Conservation (phyloP, 2,797 vertebrate species). For the Stomatorhinus walkeri region DNA sequence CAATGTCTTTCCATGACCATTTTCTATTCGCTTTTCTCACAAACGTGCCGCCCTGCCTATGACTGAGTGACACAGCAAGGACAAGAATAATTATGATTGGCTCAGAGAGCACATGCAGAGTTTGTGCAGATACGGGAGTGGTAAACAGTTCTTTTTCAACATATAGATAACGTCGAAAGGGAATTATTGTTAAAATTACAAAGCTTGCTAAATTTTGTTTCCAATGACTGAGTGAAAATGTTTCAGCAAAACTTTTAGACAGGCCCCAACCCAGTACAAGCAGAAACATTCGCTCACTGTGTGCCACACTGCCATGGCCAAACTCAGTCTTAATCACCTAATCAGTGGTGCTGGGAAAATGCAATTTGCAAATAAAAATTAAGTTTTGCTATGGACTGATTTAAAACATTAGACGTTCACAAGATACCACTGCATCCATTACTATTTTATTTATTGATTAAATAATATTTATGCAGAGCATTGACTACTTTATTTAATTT, state of each 20-base stretch:
- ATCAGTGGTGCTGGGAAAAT: background rate
- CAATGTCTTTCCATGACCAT: background rate
- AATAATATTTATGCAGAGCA: background rate
- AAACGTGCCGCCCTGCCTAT: background rate
- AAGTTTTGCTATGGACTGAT: background rate
- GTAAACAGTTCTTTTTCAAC: background rate
- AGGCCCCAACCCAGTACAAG: background rate
- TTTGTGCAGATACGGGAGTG: background rate
- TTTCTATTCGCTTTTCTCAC: background rate
- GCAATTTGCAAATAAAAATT: background rate
- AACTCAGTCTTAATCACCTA: background rate
- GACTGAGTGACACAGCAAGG: background rate
- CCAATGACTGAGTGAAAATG: background rate
- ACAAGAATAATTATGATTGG: background rate
- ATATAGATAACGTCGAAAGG: background rate
- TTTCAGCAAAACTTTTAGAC: background rate
- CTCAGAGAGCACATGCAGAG: background rate
- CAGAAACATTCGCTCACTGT: background rate
- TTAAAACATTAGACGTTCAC: background rate
- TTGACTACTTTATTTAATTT: background rate
- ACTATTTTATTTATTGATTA: background rate
- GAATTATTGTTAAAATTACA: background rate
- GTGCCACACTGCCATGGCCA: background rate
- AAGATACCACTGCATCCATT: background rate
- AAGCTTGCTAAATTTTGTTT: background rate